phyloP scores from a whole-genome alignment of 2,888 invertebrate species.

The Bellardia bayeri region DNA sequence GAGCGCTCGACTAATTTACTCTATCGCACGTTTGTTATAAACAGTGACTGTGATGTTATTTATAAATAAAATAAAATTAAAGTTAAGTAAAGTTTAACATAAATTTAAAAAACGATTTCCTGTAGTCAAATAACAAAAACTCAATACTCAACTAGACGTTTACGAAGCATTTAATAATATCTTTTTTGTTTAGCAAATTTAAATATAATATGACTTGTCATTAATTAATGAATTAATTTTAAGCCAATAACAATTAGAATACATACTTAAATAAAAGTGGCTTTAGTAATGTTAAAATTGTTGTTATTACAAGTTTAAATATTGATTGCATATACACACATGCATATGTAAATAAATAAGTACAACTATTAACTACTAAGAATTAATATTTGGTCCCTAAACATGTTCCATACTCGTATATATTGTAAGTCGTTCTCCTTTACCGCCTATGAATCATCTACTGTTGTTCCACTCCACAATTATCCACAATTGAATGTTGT shows the following conservation, averaged over 20 bases:
- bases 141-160: constrained; percentile 22
- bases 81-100: background rate
- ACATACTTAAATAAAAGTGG: constrained; percentile 43
- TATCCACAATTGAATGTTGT: constrained; percentile 76
- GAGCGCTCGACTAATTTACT: constrained; percentile 78
- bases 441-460: background rate
- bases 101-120: constrained; percentile 14
- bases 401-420: constrained; percentile 10
- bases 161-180: constrained; percentile 13
- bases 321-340: constrained; percentile 1
- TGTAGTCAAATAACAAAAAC: constrained; percentile 12
- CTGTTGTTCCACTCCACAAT: background rate
- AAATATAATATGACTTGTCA: constrained; percentile 10
- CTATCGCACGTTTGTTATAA: constrained; percentile 78
- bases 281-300: constrained; percentile 24
- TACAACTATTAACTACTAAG: background rate
- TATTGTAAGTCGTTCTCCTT: constrained; percentile 4
- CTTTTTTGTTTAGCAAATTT: constrained; percentile 20
- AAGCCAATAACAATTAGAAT: constrained; percentile 19
- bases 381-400: constrained; percentile 57
- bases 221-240: constrained; percentile 34
- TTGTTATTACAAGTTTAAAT: constrained; percentile 8
- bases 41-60: constrained; percentile 82
- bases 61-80: constrained; percentile 75
- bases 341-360: background rate